phyloP scores from a whole-genome alignment of 2,113 vertebrate species.

The Petroica traversi region DNA sequence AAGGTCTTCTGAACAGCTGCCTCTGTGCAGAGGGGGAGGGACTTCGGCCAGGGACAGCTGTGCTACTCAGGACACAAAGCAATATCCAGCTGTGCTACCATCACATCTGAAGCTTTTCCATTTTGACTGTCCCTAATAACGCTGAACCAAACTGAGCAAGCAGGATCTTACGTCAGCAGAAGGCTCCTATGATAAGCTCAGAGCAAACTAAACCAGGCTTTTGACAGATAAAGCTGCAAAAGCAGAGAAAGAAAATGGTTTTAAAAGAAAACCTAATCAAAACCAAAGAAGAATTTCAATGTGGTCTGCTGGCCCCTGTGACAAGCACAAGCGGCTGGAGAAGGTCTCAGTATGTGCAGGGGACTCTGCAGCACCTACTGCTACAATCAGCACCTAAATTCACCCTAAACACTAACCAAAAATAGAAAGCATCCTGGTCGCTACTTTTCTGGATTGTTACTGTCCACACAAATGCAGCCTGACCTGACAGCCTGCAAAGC shows the following conservation, averaged over 20 bases:
- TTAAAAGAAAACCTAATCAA: background rate
- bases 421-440: background rate
- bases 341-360: background rate
- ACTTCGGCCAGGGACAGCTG: background rate
- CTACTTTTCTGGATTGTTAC: background rate
- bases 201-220: background rate
- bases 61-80: background rate
- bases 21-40: background rate
- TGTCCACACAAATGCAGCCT: background rate
- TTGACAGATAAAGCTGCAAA: background rate
- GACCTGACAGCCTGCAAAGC: background rate
- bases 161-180: background rate
- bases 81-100: background rate
- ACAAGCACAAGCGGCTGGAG: background rate
- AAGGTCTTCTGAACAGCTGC: slow-evolving; percentile 4
- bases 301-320: background rate
- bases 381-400: background rate
- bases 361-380: background rate
- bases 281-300: background rate
- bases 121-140: background rate
- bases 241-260: background rate
- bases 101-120: background rate
- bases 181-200: background rate
- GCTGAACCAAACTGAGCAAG: background rate
- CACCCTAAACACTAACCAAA: background rate